These are phyloP conservation scores for Chaetorhynchus papuensis DNA, from an alignment of 2,113 vertebrate genomes.

Conservation along the genomic window DNA sequence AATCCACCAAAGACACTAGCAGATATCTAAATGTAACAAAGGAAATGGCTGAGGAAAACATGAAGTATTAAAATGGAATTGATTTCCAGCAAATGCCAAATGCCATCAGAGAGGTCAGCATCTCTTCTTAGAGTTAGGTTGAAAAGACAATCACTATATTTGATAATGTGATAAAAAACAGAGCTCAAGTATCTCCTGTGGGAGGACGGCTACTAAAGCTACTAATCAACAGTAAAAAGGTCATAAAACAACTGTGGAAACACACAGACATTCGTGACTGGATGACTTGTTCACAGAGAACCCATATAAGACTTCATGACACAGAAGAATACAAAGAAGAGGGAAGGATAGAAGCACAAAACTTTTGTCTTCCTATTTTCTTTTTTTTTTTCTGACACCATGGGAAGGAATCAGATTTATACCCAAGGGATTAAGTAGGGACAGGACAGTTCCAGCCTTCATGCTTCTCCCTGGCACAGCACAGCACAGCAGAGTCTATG, in stretches of 20 bases:
- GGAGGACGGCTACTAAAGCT: neutral
- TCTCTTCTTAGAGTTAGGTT: neutral
- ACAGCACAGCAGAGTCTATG: neutral
- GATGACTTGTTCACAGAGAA: neutral
- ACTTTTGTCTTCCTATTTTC: neutral
- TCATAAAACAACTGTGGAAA: neutral
- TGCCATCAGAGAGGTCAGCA: neutral
- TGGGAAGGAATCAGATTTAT: neutral
- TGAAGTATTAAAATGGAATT: neutral
- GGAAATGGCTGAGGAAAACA: neutral
- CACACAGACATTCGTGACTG: fast-evolving
- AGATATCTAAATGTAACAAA: neutral
- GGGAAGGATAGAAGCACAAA: neutral
- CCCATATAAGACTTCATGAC: fast-evolving
- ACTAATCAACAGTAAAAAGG: neutral
- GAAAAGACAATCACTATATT: neutral
- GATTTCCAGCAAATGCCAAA: neutral
- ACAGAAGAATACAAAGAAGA: neutral
- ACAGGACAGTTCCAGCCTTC: neutral
- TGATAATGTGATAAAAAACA: neutral
- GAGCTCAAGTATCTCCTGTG: neutral
- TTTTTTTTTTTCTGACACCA: neutral
- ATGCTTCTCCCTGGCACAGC: neutral
- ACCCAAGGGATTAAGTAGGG: neutral
- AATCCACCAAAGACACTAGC: neutral